Base-by-base conservation (phyloP, 2,797 vertebrate genomes). In the Pipistrellus pygmaeus region DNA sequence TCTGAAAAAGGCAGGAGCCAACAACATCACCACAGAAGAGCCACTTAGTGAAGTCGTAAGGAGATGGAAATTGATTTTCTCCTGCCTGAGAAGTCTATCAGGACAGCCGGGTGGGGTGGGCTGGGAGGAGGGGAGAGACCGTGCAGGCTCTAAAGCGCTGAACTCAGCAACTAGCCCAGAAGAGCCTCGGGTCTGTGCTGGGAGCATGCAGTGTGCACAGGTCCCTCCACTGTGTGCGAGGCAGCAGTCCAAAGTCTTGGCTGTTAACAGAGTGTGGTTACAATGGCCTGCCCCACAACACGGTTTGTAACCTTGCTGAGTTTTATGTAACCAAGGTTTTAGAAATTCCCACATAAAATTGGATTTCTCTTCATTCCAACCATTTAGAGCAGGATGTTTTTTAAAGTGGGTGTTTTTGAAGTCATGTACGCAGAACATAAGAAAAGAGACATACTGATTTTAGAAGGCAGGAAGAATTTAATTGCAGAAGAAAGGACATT, bases 391-490 rank as follows among this genome's bases (percentile, higher is more conserved):
- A 66, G 8, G 60, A 30, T 30, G 60, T 48, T 62, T 60, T 62
- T 62, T 62, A 62, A 62, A 14, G 60, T 30, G 51, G 32, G 23
- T 60, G 4, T 71, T 60, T 76, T 84, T 84, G 51, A 11, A 93
- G 55, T 84, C 48, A 93, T 38, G 69, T 90, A 85, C 35, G 38
- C 13, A 62, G 32, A 48, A 83, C 41, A 30, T 69, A 78, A 77
- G 60, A 78, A 91, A 84, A 9, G 15, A 84, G 5, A 84, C 23
- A 82, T 9, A 38, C 64, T 38, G 8, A 32, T 76, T 95, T 91
- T 90, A 17, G 85, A 94, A 90, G 53, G 48, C 10, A 48, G 21
- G 6, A 69, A 69, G 46, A 92, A 90, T 46, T 30, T 87, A 84
- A 83, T 32, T 18, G 82, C 64, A 86, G 76, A 83, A 86, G 32